Base-by-base conservation (phyloP, 1,140 invertebrate species). In the Cherax quadricarinatus region DNA sequence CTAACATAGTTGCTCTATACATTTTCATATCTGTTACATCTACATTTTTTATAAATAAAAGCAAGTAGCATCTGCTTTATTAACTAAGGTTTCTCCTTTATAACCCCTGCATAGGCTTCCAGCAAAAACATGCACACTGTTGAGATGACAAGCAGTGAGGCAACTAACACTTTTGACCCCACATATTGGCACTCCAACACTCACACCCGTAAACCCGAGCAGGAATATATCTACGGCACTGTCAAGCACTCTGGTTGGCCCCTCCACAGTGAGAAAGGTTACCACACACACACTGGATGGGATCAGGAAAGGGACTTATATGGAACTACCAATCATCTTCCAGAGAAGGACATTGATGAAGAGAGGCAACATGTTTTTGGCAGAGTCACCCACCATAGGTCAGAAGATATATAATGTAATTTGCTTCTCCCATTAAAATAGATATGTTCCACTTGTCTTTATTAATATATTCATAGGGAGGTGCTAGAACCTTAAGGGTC, bases 241-340 rank as follows among this genome's bases (percentile, higher is more conserved):
- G 66, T 92, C 16, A 87, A 79, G n/a, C 94, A 94, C 57, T 94
- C 94, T 62, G 93, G 94, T 88, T 94, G 94, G 14, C 94, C 94
- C 1, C 57, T 86, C 49, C 75, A 84, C 41, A 75, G 86, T 49
- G 60, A 57, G 10, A 81, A 70, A 4, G 62, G 21, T 49, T 94
- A 94, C 57, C 94, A 94, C 49, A 30, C 18, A 14, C n/a, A 51
- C 7, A 6, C 41, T 16, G 78, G 48, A 66, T 60, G 12, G 78
- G 51, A 60, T 21, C 30, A 24, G 9, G 85, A 86, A 49, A 48
- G 48, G 14, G 41, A 86, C 24, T 7, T 24, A 24, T 73, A n/a
- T 86, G 70, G 66, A 62, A 75, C 49, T 51, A 73, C 85, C 70
- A 86, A 86, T 75, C 85, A 86, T n/a, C n/a, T 86, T 41, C n/a